Percentiles rank a stretch among this genome's conserved stretches.
These are phyloP conservation scores for Eutrigla gurnardus DNA, from an alignment of 2,797 vertebrate genomes.

Conservation along the genomic window DNA sequence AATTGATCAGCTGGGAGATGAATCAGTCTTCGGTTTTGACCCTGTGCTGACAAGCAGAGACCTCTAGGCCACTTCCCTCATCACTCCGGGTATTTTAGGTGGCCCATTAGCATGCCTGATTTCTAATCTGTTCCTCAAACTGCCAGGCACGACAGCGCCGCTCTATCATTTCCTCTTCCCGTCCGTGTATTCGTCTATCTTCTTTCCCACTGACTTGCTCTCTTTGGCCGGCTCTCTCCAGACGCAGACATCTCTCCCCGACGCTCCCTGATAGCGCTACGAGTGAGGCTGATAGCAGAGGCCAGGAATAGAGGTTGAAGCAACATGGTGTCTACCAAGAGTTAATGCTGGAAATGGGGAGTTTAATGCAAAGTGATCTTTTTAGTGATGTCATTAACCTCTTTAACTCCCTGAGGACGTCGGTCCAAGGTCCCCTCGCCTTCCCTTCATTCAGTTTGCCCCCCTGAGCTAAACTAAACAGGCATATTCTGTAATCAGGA, in stretches of 20 bases:
- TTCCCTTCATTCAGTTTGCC: neutral
- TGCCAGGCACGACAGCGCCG: constrained; percentile 13
- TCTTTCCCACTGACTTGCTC: constrained; percentile 3
- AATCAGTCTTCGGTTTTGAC: constrained; percentile 56
- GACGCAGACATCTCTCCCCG: constrained; percentile 27
- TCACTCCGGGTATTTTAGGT: constrained; percentile 55
- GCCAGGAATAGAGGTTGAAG: constrained; percentile 63
- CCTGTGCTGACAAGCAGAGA: constrained; percentile 70
- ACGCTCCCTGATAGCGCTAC: constrained; percentile 46
- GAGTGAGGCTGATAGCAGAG: constrained; percentile 53
- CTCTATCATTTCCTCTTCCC: constrained; percentile 25
- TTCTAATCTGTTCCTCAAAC: constrained; percentile 45
- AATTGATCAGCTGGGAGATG: constrained; percentile 62
- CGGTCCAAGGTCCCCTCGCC: neutral
- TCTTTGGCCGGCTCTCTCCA: neutral
- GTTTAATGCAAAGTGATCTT: neutral
- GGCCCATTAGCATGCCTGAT: constrained; percentile 62
- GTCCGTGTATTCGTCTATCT: constrained; percentile 10
- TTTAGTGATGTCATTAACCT: neutral
- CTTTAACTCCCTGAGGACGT: neutral
- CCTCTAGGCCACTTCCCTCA: constrained; percentile 37
- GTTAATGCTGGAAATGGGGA: constrained; percentile 7
- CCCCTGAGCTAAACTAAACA: neutral
- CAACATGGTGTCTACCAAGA: constrained; percentile 15
- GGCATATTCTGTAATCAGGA: neutral